Conservation (phyloP, 1,140 invertebrate species). For the Chironomus striatipennis region DNA sequence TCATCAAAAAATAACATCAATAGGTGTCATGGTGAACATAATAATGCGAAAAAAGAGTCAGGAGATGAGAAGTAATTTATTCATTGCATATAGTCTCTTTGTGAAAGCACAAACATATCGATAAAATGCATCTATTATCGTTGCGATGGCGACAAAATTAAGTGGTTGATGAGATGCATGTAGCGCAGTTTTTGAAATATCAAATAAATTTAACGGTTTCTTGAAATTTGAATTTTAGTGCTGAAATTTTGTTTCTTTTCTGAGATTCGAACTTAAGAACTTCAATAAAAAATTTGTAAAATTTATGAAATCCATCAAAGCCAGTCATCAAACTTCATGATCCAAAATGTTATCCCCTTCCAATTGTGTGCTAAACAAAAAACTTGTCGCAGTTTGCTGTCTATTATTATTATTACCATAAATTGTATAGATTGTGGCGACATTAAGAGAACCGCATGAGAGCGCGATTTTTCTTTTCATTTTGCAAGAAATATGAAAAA, state of each 20-base stretch:
- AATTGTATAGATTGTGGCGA: not conserved
- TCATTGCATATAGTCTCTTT: not conserved
- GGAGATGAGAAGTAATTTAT: not conserved
- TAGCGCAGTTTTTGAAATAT: no score
- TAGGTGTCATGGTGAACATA: conserved; percentile 6
- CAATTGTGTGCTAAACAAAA: not conserved
- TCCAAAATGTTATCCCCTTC: no score
- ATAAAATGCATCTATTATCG: not conserved
- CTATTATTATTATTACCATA: not conserved
- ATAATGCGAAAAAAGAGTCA: not conserved
- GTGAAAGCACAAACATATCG: not conserved
- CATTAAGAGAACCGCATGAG: not conserved
- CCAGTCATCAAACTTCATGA: no score
- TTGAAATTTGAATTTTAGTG: no score
- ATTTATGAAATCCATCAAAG: no score
- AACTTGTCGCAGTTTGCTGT: not conserved
- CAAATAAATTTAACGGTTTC: no score
- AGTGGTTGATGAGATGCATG: no score
- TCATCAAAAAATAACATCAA: conserved; percentile 1
- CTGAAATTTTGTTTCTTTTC: no score
- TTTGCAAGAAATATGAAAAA: not conserved
- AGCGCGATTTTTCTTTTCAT: not conserved
- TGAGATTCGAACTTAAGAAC: no score
- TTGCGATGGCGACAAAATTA: not conserved
- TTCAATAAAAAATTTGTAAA: no score